Evolutionary conservation across 1,140 invertebrate genomes (phyloP).

Genomic region (Bactericera cockerelli): DNA sequence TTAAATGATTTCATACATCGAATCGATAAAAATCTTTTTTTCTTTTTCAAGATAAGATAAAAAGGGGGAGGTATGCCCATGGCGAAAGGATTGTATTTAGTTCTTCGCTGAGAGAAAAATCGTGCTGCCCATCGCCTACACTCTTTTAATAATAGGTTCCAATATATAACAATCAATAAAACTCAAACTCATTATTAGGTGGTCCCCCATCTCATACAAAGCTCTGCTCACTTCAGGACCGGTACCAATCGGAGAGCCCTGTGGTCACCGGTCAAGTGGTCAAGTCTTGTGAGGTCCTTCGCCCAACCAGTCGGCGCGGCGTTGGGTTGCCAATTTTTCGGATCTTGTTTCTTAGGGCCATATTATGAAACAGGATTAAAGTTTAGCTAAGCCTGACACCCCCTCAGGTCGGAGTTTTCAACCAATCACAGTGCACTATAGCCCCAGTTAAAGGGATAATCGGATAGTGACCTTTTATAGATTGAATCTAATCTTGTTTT

Average conservation of each 20-base stretch:
- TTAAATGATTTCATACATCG: constrained; percentile 7
- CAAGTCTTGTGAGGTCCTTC: no score
- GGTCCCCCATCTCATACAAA: not conserved
- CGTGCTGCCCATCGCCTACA: not conserved
- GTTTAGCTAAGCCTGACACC: no score
- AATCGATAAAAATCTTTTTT: constrained; percentile 9
- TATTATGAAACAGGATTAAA: no score
- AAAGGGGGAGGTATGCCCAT: constrained; percentile 6
- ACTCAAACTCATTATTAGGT: constrained; percentile 3
- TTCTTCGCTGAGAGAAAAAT: constrained; percentile 4
- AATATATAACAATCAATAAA: constrained; percentile 7
- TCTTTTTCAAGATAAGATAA: constrained; percentile 8
- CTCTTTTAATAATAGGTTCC: constrained; percentile 5
- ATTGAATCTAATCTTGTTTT: no score
- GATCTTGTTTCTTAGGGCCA: no score
- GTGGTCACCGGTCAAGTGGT: no score
- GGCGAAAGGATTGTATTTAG: constrained; percentile 5
- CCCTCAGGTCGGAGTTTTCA: no score
- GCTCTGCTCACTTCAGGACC: not conserved
- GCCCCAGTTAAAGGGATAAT: no score
- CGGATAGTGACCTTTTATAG: no score
- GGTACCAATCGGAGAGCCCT: not conserved
- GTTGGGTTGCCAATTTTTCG: no score
- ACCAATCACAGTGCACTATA: no score
- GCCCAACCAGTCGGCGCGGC: no score